Evolutionary conservation across 2,113 vertebrate species (phyloP).

Genomic region (Podarcis muralis): DNA sequence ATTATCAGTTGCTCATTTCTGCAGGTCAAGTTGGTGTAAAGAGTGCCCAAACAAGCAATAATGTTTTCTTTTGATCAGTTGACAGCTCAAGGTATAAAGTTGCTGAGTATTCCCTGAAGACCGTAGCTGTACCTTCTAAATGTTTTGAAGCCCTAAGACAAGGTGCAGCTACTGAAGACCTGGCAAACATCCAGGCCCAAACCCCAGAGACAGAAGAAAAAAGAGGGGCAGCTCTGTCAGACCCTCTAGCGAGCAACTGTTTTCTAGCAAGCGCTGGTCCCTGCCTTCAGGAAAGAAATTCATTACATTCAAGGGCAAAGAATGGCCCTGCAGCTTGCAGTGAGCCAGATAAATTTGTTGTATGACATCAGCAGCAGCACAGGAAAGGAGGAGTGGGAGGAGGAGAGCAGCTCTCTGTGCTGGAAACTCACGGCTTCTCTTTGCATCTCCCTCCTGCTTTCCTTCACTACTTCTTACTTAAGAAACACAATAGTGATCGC

Average conservation of each 20-base stretch:
- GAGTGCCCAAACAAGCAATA: not conserved
- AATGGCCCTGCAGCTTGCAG: not conserved
- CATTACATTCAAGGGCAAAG: not conserved
- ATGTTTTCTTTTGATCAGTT: not conserved
- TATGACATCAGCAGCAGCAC: not conserved
- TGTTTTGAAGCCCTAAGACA: not conserved
- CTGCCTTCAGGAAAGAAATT: not conserved
- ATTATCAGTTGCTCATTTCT: not conserved
- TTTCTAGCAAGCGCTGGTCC: not conserved
- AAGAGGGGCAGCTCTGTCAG: not conserved
- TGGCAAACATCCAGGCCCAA: not conserved
- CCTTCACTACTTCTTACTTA: constrained; percentile 2
- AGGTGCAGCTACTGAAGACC: not conserved
- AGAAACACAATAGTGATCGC: constrained; percentile 15
- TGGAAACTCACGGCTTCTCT: not conserved
- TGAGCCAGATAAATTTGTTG: not conserved
- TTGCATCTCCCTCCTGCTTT: constrained; percentile 4
- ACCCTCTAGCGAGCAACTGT: not conserved
- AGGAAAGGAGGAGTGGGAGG: not conserved
- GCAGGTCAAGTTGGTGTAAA: not conserved
- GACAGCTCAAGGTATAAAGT: not conserved
- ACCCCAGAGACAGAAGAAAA: not conserved
- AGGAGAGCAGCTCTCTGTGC: not conserved
- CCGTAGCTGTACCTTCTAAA: not conserved
- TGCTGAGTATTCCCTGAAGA: not conserved